These are phyloP conservation scores for Drosophila monieri DNA, from an alignment of 2,888 invertebrate species.

Conservation along the genomic window DNA sequence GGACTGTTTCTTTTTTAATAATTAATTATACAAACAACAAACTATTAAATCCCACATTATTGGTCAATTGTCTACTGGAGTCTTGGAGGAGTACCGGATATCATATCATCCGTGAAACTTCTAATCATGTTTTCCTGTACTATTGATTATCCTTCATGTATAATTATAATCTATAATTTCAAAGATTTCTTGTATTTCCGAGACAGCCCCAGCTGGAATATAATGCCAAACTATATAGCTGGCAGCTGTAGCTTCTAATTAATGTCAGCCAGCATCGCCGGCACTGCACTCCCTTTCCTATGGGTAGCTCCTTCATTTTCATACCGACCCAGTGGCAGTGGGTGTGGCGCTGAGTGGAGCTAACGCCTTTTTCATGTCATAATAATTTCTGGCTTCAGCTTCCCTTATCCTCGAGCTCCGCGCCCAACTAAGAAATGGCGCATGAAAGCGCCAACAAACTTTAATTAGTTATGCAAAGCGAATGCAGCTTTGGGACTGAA, in stretches of 20 bases:
- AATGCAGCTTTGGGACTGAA: slow-evolving; percentile 49
- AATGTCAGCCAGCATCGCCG: slow-evolving; percentile 45
- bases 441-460: slow-evolving; percentile 68
- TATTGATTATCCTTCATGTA: too few species aligned
- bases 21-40: not conserved
- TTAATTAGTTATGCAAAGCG: slow-evolving; percentile 76
- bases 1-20: too few species aligned
- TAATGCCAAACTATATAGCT: slow-evolving; percentile 39
- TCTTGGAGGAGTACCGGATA: not conserved
- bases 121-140: too few species aligned
- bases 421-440: slow-evolving; percentile 55
- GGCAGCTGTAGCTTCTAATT: slow-evolving; percentile 55
- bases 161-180: too few species aligned
- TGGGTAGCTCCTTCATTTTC: slow-evolving; percentile 1
- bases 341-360: slow-evolving; percentile 27
- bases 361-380: slow-evolving; percentile 75
- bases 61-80: too few species aligned
- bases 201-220: slow-evolving; percentile 16
- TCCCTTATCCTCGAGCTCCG: slow-evolving; percentile 28
- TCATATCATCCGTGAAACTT: not conserved
- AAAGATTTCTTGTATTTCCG: not conserved
- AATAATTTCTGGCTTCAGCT: slow-evolving; percentile 49
- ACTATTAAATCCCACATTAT: not conserved
- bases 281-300: slow-evolving; percentile 2
- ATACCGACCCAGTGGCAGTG: slow-evolving; percentile 10